A percentile compares a stretch with the other conserved stretches of the same genome.
These are phyloP conservation scores for Cephalopholis sonnerati DNA, from an alignment of 2,113 vertebrate genomes.

Conservation along the genomic window DNA sequence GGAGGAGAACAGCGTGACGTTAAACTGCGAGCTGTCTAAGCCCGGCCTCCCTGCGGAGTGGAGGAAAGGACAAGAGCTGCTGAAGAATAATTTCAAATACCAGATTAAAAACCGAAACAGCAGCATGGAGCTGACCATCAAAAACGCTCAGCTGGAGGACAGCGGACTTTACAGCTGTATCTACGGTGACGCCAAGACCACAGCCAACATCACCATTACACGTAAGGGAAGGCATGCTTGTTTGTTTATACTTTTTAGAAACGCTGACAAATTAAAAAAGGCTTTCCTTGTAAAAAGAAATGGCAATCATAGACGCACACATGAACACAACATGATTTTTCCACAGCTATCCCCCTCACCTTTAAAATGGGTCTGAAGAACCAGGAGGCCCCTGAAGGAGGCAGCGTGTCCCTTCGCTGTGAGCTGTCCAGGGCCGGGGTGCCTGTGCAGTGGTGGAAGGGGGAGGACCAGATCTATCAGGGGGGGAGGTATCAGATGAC, in stretches of 20 bases:
- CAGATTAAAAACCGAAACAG: conserved; percentile 86
- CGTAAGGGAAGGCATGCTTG: conserved; percentile 79
- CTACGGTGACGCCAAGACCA: conserved; percentile 84
- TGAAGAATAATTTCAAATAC: conserved; percentile 87
- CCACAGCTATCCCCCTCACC: conserved; percentile 80
- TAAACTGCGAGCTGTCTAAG: conserved; percentile 89
- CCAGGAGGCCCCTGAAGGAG: conserved; percentile 88
- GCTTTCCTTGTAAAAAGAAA: too few species aligned
- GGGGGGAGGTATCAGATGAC: conserved; percentile 84
- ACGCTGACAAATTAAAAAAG: too few species aligned
- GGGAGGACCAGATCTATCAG: conserved; percentile 80
- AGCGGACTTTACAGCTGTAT: conserved; percentile 90
- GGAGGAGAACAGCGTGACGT: conserved; percentile 84
- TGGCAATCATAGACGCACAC: too few species aligned
- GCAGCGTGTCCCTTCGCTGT: conserved; percentile 81
- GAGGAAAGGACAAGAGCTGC: conserved; percentile 80
- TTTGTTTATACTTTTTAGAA: neutral
- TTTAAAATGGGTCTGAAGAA: conserved; percentile 88
- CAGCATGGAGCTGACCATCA: conserved; percentile 87
- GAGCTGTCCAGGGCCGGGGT: conserved; percentile 86
- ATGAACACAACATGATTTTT: neutral
- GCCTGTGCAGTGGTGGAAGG: conserved; percentile 88
- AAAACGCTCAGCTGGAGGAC: conserved; percentile 85
- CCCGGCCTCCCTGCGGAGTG: conserved; percentile 81
- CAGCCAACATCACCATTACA: conserved; percentile 87